Evolutionary conservation across 35 echinoderm and acorn worm genomes (phyloP).

Genomic region (Lytechinus pictus): DNA sequence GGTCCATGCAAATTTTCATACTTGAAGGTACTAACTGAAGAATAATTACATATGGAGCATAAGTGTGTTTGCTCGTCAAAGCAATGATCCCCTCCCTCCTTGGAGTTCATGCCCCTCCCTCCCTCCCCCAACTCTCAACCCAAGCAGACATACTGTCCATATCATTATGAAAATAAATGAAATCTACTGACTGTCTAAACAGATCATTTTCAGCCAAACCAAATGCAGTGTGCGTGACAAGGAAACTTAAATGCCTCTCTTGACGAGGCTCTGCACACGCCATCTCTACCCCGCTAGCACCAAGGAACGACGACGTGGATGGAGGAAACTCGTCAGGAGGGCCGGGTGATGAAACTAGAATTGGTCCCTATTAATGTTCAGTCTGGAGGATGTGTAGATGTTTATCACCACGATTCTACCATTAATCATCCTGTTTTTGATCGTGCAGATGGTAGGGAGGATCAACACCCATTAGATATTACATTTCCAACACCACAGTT

Average conservation of each 20-base stretch:
- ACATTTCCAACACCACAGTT: background rate
- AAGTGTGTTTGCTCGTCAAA: background rate
- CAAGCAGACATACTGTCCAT: conserved; percentile 10
- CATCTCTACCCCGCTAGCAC: background rate
- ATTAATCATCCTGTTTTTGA: background rate
- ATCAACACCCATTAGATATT: background rate
- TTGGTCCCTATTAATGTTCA: background rate
- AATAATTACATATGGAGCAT: background rate
- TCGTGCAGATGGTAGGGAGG: background rate
- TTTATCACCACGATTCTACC: background rate
- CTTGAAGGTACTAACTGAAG: background rate
- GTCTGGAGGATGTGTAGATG: background rate
- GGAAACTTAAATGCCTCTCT: background rate
- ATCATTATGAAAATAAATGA: conserved; percentile 46
- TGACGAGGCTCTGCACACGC: background rate
- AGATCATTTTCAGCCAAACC: conserved; percentile 32
- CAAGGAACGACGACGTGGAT: background rate
- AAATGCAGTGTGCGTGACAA: background rate
- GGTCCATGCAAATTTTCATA: background rate
- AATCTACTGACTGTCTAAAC: conserved; percentile 37
- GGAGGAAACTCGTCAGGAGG: background rate
- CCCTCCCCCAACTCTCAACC: background rate
- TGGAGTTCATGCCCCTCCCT: background rate
- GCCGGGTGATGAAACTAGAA: background rate
- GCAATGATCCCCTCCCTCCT: no score